Conservation (phyloP, 1,140 invertebrate genomes). For the Drosophila kikkawai region DNA sequence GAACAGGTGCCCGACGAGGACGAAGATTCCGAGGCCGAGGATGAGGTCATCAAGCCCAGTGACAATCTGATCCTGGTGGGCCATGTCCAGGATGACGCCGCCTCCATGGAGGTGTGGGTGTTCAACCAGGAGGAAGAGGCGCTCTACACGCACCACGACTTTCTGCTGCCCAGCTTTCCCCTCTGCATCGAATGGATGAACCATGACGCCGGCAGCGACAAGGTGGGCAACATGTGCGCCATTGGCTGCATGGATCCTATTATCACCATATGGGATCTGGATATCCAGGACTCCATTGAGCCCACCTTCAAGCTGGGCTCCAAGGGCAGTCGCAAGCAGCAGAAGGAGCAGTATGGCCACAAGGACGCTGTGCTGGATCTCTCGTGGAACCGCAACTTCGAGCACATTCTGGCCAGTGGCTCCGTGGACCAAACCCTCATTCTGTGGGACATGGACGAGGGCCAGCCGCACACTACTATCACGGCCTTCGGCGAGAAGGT, state of each 20-base stretch:
- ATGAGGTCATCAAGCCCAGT: constrained; percentile 94
- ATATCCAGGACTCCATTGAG: constrained; percentile 95
- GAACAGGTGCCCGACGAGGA: constrained; percentile 79
- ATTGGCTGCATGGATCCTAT: constrained; percentile 96
- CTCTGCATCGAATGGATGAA: constrained; percentile 96
- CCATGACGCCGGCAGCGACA: constrained; percentile 89
- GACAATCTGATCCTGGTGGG: constrained; percentile 97
- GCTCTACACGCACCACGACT: constrained; percentile 97
- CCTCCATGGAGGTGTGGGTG: constrained; percentile 95
- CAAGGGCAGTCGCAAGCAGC: constrained; percentile 91
- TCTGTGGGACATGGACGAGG: constrained; percentile 96
- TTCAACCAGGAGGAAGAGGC: constrained; percentile 95
- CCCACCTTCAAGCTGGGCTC: constrained; percentile 93
- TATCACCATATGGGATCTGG: constrained; percentile 98
- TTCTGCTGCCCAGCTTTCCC: constrained; percentile 94
- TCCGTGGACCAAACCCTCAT: constrained; percentile 95
- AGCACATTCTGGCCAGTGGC: constrained; percentile 95
- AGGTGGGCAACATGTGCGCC: constrained; percentile 93
- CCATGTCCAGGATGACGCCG: constrained; percentile 93
- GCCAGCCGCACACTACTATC: constrained; percentile 90
- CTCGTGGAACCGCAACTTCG: constrained; percentile 94
- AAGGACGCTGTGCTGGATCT: constrained; percentile 96
- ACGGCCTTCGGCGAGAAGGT: constrained; percentile 92
- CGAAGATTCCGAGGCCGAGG: constrained; percentile 94
- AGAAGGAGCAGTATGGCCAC: constrained; percentile 90